Conservation (phyloP, 2,888 invertebrate species). For the Watsonalla cultraria region DNA sequence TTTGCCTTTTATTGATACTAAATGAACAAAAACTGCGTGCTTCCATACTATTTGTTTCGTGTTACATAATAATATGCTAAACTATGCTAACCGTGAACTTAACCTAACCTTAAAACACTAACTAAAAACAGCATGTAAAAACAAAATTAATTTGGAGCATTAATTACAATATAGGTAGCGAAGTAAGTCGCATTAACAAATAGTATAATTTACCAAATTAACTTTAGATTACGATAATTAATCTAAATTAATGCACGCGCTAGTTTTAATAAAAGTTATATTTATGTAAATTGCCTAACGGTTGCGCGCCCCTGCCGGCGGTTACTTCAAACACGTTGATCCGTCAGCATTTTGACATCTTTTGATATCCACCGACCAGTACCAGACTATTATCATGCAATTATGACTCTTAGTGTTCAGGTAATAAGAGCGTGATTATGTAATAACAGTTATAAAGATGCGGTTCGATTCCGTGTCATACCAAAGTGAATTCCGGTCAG, state of each 20-base stretch:
- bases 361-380: slow-evolving; percentile 73
- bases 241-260: not conserved
- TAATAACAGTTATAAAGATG: slow-evolving; percentile 7
- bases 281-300: slow-evolving; percentile 53
- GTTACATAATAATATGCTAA: too few relatives aligned
- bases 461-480: slow-evolving; percentile 22
- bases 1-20: too few relatives aligned
- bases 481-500: slow-evolving; percentile 11
- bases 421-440: slow-evolving; percentile 16
- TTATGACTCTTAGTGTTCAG: slow-evolving; percentile 15
- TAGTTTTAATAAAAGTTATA: slow-evolving; percentile 35
- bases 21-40: too few relatives aligned
- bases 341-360: slow-evolving; percentile 71
- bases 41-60: too few relatives aligned
- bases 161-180: slow-evolving; percentile 13
- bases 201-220: slow-evolving; percentile 10
- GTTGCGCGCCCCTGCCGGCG: slow-evolving; percentile 59
- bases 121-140: too few relatives aligned
- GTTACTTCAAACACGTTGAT: slow-evolving; percentile 48
- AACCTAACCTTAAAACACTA: too few relatives aligned
- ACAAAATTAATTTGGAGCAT: not conserved
- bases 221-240: slow-evolving; percentile 20
- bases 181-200: slow-evolving; percentile 1
- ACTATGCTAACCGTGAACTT: too few relatives aligned
- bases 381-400: slow-evolving; percentile 43